Evolutionary conservation across 2,113 vertebrate genomes (phyloP), one percentile per base, ranked within the genome.

Genomic region (Microcebus tavaratra): DNA sequence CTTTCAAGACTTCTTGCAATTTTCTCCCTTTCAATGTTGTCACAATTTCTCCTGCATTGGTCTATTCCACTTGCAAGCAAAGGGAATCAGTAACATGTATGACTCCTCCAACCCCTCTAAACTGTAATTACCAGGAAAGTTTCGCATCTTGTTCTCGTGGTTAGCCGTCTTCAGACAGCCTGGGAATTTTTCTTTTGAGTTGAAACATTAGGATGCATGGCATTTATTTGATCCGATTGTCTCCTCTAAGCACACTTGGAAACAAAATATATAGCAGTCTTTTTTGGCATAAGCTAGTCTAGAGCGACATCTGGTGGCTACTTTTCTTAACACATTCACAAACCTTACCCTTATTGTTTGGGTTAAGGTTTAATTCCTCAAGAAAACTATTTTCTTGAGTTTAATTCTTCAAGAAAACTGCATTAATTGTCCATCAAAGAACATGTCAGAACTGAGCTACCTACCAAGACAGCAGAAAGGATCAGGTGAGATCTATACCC

Each of bases 301-400:
- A 34, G 80, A 97, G 93, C 97, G 98, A 98, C 99, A 98, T 97
- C 99, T 99, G 96, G 95, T 98, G 99, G 98, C 45, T 87, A 50
- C 6, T 96, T 96, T 94, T 63, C 15, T 81, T 82, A 18, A 65
- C 88, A 65, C 23, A 8, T 20, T 88, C 63, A 68, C 29, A 95
- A 36, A 57, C 75, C 68, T 5, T 75, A 57, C 75, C 68, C 3
- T 75, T 13, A 15, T 8, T 57, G 20, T n/a, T 53, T 48, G 21
- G 23, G 11, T 13, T 13, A 67, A 63, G 27, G 14, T 67, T 45
- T 25, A 23, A 23, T 48, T 76, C 36, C 39, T 67, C 42, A 42
- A 42, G 42, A 42, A 42, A 42, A 42, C 42, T 42, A 42, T 42
- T 42, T 42, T 42, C 42, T 42, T 42, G 42, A 42, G 14, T 67